phyloP scores from a whole-genome alignment of 2,888 invertebrate species.

The Cynaeus angustus region DNA sequence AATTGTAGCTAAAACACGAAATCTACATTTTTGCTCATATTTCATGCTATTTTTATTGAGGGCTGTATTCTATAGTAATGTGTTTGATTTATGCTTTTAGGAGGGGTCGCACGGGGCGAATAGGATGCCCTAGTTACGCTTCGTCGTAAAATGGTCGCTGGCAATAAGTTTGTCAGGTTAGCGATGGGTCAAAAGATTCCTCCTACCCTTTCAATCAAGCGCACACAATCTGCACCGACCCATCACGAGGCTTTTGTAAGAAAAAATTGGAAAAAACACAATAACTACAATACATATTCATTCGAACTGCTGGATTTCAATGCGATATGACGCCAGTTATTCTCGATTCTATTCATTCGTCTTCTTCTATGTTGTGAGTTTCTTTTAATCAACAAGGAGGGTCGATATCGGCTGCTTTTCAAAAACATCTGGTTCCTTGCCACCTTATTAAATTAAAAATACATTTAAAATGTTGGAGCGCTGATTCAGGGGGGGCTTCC shows the following conservation, averaged over 20 bases:
- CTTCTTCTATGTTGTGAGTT: slow-evolving; percentile 29
- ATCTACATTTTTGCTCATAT: slow-evolving; percentile 25
- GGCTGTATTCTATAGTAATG: slow-evolving; percentile 24
- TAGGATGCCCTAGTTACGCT: slow-evolving; percentile 14
- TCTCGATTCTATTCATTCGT: slow-evolving; percentile 38
- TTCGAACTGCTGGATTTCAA: slow-evolving; percentile 44
- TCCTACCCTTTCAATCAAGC: slow-evolving; percentile 41
- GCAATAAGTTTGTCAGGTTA: slow-evolving; percentile 21
- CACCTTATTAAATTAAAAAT: slow-evolving; percentile 60
- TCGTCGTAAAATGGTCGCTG: slow-evolving; percentile 13
- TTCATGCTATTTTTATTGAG: slow-evolving; percentile 25
- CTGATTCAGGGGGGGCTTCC: slow-evolving; percentile 27
- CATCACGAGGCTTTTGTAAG: slow-evolving; percentile 40
- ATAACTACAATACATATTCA: slow-evolving; percentile 48
- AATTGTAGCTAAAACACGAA: slow-evolving; percentile 15
- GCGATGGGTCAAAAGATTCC: slow-evolving; percentile 31
- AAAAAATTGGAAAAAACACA: slow-evolving; percentile 46
- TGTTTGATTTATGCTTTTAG: slow-evolving; percentile 30
- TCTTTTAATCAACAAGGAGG: slow-evolving; percentile 47
- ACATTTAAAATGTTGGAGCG: slow-evolving; percentile 50
- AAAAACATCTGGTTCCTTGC: slow-evolving; percentile 56
- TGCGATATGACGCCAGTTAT: slow-evolving; percentile 47
- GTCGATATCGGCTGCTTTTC: slow-evolving; percentile 50
- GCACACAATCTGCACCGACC: slow-evolving; percentile 34
- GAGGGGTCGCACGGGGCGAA: no score